Conservation (phyloP, 1,140 invertebrate species). For the Macrosteles quadrilineatus region DNA sequence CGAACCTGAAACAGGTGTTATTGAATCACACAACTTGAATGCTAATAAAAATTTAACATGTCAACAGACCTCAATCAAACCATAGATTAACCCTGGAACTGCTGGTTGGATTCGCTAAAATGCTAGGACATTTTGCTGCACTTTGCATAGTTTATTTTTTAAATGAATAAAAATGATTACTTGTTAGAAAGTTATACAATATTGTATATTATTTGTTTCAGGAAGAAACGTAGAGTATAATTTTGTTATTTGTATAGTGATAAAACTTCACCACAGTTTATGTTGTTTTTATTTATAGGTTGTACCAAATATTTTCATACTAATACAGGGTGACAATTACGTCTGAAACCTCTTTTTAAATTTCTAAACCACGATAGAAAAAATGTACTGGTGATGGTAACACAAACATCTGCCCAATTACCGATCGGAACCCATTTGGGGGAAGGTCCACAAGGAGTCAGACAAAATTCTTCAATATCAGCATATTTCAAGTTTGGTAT, state of each 20-base stretch:
- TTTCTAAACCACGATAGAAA: neutral
- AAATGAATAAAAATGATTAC: neutral
- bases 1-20: constrained; percentile 9
- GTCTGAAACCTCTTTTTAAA: too few species aligned
- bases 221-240: neutral
- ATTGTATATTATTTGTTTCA: neutral
- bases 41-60: neutral
- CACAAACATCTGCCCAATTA: neutral
- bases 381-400: neutral
- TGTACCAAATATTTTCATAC: too few species aligned
- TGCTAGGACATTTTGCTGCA: too few species aligned
- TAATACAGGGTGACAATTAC: too few species aligned
- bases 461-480: too few species aligned
- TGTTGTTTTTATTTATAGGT: neutral
- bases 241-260: too few species aligned
- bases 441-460: too few species aligned
- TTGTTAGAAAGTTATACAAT: neutral
- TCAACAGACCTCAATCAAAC: neutral
- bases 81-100: too few species aligned
- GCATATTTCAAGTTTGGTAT: neutral
- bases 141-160: too few species aligned
- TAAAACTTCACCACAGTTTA: neutral
- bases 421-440: neutral
- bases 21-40: too few species aligned
- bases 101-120: too few species aligned